Base-by-base conservation (phyloP, 2,113 vertebrate genomes). In the Apaloderma vittatum region DNA sequence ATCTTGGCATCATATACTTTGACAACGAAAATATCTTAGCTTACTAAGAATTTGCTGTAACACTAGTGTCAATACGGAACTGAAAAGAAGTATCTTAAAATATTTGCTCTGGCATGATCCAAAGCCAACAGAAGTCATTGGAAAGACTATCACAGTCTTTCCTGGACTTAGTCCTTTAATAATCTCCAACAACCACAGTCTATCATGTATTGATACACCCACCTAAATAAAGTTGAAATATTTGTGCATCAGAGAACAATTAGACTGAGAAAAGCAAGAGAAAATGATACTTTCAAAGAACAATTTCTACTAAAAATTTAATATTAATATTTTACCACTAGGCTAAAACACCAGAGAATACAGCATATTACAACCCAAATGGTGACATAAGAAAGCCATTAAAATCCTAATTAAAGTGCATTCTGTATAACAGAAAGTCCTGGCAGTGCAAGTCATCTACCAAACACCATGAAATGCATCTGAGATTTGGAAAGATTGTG, bases 361-460 rank as follows among this genome's bases (percentile, higher is more conserved):
- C 30, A 89, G 71, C 37, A 54, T 88, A 94, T 57, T 88, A 89
- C 77, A 97, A 93, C 68, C 23, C 58, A 57, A 94, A 84, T 62
- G 14, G 37, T 93, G 66, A 94, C 67, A 83, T 80, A 96, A 95
- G 74, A 90, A 89, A 97, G 79, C 84, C 89, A 96, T 91, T 87
- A 96, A 96, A 95, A 95, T 84, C 57, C 78, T 88, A 94, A 96
- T 94, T 97, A 94, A 96, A 96, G 93, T 85, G 70, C 29, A 93
- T 91, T 96, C 81, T 94, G 34, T 40, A 84, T 61, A 95, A 91
- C 80, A 93, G 52, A n/a, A 92, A 92, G 62, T 45, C 70, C 94
- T 88, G 88, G 46, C 49, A 95, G 45, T 67, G n/a, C 34, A 94
- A 86, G 34, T 61, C 36, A 86, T 87, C 93, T 90, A 82, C 49